phyloP scores from a whole-genome alignment of 2,888 invertebrate species.

The Xylota sylvarum region DNA sequence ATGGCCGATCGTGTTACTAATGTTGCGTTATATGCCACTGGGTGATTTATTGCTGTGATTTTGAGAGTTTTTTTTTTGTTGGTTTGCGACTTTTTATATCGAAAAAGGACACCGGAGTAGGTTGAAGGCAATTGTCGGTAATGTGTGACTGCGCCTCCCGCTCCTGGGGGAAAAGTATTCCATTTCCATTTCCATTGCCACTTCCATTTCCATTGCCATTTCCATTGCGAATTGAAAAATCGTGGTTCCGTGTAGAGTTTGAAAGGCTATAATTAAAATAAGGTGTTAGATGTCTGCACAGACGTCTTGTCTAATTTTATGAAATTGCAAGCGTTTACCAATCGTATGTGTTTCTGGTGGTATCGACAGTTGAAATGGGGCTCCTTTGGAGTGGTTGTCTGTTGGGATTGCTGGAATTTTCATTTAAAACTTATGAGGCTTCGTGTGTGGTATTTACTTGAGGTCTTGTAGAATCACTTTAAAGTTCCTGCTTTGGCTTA shows the following conservation, averaged over 20 bases:
- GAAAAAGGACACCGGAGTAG: constrained; percentile 65
- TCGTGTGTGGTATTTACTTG: constrained; percentile 47
- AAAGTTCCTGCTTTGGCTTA: neutral
- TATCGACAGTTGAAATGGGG: constrained; percentile 31
- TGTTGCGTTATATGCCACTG: constrained; percentile 77
- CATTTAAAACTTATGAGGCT: constrained; percentile 16
- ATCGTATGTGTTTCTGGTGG: constrained; percentile 41
- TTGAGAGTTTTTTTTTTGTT: constrained; percentile 35
- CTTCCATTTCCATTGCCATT: too few relatives aligned
- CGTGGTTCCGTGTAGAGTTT: constrained; percentile 55
- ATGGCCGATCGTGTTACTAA: constrained; percentile 76
- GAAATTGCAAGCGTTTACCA: constrained; percentile 35
- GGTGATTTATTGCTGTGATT: constrained; percentile 73
- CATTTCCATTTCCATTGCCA: constrained; percentile 31
- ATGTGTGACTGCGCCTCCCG: constrained; percentile 39
- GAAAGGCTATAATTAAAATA: constrained; percentile 74
- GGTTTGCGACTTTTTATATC: neutral
- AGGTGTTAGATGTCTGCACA: constrained; percentile 68
- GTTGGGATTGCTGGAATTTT: constrained; percentile 39
- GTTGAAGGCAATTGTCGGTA: constrained; percentile 48
- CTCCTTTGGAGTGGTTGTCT: constrained; percentile 37
- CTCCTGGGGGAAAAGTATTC: constrained; percentile 47
- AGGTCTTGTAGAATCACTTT: too few relatives aligned
- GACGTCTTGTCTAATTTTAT: constrained; percentile 73
- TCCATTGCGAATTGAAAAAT: constrained; percentile 47